phyloP scores from a whole-genome alignment of 2,113 vertebrate species.

The Pampusana beccarii region DNA sequence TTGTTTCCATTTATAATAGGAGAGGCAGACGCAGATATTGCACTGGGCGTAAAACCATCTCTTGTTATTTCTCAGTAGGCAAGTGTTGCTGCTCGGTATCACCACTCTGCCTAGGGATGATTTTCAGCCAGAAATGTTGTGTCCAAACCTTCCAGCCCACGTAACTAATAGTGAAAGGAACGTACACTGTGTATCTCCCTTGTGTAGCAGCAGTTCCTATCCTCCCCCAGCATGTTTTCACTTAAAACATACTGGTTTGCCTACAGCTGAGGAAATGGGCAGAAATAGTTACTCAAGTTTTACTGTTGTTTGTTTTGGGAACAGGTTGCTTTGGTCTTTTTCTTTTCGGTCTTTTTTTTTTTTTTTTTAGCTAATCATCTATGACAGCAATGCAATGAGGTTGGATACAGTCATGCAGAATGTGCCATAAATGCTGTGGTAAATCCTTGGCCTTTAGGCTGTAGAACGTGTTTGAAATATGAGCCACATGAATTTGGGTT shows the following conservation, averaged over 20 bases:
- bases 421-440: background rate
- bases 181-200: background rate
- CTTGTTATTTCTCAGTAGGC: background rate
- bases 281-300: background rate
- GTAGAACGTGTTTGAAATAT: background rate
- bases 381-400: rapidly evolving
- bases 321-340: background rate
- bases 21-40: background rate
- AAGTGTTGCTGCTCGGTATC: background rate
- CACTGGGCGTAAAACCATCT: background rate
- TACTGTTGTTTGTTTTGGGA: background rate
- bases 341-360: too few species aligned
- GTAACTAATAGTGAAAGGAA: background rate
- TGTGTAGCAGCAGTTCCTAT: background rate
- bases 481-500: background rate
- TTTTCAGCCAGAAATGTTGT: background rate
- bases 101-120: background rate
- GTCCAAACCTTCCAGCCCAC: background rate
- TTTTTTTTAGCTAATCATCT: background rate
- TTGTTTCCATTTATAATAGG: background rate
- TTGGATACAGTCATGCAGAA: background rate
- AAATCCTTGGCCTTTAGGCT: background rate
- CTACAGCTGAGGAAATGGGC: background rate
- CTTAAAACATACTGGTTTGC: background rate
- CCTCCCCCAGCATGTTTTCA: background rate